Percentiles rank a stretch among this genome's conserved stretches.
Conservation (phyloP, 2,797 vertebrate species). For the Coranthus polyacanthus region DNA sequence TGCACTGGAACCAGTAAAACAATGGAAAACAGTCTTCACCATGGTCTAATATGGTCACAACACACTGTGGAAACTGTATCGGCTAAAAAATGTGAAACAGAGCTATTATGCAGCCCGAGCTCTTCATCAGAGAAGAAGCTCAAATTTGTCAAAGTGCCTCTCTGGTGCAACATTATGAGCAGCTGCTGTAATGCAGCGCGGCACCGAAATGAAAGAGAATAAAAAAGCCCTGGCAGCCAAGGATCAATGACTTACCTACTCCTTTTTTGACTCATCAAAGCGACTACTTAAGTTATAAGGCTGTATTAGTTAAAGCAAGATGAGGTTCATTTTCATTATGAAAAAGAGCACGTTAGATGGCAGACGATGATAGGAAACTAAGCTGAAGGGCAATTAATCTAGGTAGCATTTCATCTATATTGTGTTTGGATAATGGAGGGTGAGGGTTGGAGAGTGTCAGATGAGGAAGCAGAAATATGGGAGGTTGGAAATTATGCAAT, state of each 20-base stretch:
- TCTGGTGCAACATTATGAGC: conserved; percentile 54
- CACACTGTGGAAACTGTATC: conserved; percentile 7
- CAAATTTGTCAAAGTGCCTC: conserved; percentile 49
- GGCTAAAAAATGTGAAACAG: conserved; percentile 34
- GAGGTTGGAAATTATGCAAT: conserved; percentile 55
- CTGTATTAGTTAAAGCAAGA: conserved; percentile 64
- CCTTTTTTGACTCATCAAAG: conserved; percentile 77
- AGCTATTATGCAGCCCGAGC: conserved; percentile 23
- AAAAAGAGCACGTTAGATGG: conserved; percentile 58
- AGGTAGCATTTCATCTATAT: conserved; percentile 73
- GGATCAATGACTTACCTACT: conserved; percentile 75
- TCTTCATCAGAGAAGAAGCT: conserved; percentile 38
- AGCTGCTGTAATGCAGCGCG: conserved; percentile 51
- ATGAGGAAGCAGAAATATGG: conserved; percentile 45
- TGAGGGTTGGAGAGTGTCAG: conserved; percentile 57
- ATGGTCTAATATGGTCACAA: not conserved
- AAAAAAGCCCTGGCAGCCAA: conserved; percentile 55
- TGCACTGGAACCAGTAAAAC: conserved; percentile 27
- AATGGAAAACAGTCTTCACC: conserved; percentile 14
- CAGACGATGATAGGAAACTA: conserved; percentile 63
- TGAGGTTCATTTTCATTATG: conserved; percentile 71
- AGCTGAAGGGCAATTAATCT: conserved; percentile 76
- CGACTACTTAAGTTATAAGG: conserved; percentile 70
- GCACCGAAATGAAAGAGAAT: conserved; percentile 69
- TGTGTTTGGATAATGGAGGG: conserved; percentile 73